Evolutionary conservation across 2,113 vertebrate species (phyloP).

Genomic region (Varanus komodoensis): DNA sequence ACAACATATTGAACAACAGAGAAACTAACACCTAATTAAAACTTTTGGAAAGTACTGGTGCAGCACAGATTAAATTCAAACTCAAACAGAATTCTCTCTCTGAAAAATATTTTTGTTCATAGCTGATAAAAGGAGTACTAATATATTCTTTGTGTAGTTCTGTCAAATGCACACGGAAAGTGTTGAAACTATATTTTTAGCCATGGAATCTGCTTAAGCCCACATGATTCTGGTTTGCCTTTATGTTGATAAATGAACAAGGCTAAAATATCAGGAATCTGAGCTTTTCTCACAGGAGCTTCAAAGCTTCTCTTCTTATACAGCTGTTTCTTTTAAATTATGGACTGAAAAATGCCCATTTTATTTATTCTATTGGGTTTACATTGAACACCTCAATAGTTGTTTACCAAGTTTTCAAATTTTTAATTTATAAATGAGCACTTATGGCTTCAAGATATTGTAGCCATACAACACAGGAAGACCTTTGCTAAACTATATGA

Average conservation of each 20-base stretch:
- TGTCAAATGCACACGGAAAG: conserved; percentile 79
- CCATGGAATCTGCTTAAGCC: conserved; percentile 78
- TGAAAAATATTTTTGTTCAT: conserved; percentile 47
- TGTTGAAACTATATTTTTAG: conserved; percentile 82
- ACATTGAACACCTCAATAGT: conserved; percentile 57
- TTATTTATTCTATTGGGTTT: conserved; percentile 49
- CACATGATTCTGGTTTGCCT: conserved; percentile 74
- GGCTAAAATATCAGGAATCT: conserved; percentile 66
- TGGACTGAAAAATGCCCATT: conserved; percentile 53
- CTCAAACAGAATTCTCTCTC: conserved; percentile 52
- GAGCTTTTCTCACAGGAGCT: conserved; percentile 68
- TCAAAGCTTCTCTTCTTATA: conserved; percentile 66
- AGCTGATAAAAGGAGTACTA: conserved; percentile 77
- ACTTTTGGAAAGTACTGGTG: conserved; percentile 57
- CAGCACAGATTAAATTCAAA: conserved; percentile 59
- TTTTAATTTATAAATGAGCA: conserved; percentile 50
- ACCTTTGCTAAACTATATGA: not conserved
- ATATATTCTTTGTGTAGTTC: conserved; percentile 76
- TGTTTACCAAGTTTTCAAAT: conserved; percentile 48
- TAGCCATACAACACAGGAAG: conserved; percentile 38
- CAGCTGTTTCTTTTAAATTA: conserved; percentile 70
- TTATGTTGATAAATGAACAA: conserved; percentile 87
- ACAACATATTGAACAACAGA: conserved; percentile 13
- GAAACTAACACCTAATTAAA: conserved; percentile 64
- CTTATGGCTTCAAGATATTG: conserved; percentile 28